Evolutionary conservation across 2,888 invertebrate genomes (phyloP).

Genomic region (Agrochola litura): DNA sequence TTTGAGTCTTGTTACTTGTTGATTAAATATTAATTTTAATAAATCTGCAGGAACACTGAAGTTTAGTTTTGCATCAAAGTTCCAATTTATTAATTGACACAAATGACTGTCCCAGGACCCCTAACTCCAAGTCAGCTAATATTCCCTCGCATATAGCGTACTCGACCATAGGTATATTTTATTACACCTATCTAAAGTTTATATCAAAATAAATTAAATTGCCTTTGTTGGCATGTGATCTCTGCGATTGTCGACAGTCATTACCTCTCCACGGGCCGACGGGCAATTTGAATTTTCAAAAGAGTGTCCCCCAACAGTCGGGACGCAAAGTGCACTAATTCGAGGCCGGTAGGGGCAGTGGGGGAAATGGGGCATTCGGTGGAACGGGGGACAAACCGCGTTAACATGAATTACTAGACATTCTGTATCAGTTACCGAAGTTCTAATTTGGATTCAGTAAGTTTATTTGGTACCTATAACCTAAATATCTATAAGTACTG

Average conservation of each 20-base stretch:
- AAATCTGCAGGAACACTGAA: not conserved
- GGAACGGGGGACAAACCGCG: slow-evolving; percentile 72
- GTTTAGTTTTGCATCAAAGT: not conserved
- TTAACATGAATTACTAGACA: slow-evolving; percentile 73
- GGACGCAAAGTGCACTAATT: slow-evolving; percentile 73
- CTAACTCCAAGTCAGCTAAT: slow-evolving; percentile 11
- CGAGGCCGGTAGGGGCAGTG: slow-evolving; percentile 61
- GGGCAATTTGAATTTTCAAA: slow-evolving; percentile 62
- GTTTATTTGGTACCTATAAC: too few relatives aligned
- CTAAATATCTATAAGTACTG: not conserved
- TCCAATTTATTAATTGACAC: too few relatives aligned
- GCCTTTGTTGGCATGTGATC: slow-evolving; percentile 38
- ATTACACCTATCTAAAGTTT: slow-evolving; percentile 34
- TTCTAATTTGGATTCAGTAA: slow-evolving; percentile 23
- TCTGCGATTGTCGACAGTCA: slow-evolving; percentile 51
- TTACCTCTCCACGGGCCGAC: slow-evolving; percentile 55
- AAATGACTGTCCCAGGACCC: not conserved
- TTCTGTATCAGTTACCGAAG: slow-evolving; percentile 49
- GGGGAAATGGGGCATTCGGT: slow-evolving; percentile 50
- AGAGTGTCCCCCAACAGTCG: slow-evolving; percentile 60
- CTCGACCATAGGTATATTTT: slow-evolving; percentile 23
- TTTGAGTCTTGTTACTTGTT: too few relatives aligned
- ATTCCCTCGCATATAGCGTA: slow-evolving; percentile 5
- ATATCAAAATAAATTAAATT: slow-evolving; percentile 57
- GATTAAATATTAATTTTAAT: too few relatives aligned